Evolutionary conservation across 2,113 vertebrate genomes (phyloP).

Genomic region (Grammomys dolichurus): DNA sequence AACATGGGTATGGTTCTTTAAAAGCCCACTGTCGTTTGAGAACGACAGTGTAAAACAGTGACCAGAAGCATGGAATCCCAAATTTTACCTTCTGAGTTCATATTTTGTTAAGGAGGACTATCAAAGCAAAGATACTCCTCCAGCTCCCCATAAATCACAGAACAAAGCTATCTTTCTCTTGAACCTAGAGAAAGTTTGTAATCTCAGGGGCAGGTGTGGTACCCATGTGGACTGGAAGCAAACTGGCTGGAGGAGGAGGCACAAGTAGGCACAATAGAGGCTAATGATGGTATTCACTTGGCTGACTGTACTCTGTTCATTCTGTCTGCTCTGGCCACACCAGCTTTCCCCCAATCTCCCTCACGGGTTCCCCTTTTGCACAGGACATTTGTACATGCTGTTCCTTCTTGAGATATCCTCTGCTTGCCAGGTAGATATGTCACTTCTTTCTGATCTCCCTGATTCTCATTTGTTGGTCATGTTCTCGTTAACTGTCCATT

Average conservation of each 20-base stretch:
- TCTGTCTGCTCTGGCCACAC: neutral
- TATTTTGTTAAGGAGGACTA: neutral
- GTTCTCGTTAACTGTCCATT: neutral
- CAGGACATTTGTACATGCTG: neutral
- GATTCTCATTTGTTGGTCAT: neutral
- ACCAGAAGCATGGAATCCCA: neutral
- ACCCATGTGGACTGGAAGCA: neutral
- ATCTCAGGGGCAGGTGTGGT: accelerated
- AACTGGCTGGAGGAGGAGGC: neutral
- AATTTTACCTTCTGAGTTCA: neutral
- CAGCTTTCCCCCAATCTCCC: neutral
- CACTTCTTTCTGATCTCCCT: neutral
- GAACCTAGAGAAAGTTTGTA: neutral
- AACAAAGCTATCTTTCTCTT: neutral
- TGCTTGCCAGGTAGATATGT: neutral
- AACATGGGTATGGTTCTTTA: neutral
- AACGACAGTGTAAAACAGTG: neutral
- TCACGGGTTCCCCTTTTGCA: neutral
- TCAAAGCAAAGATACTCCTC: neutral
- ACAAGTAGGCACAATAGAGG: neutral
- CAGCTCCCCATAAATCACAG: neutral
- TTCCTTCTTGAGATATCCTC: neutral
- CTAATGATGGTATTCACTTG: no score
- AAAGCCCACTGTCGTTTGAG: neutral
- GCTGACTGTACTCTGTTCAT: neutral